These are phyloP conservation scores for Argyrosomus japonicus DNA, from an alignment of 2,113 vertebrate genomes.

Conservation along the genomic window DNA sequence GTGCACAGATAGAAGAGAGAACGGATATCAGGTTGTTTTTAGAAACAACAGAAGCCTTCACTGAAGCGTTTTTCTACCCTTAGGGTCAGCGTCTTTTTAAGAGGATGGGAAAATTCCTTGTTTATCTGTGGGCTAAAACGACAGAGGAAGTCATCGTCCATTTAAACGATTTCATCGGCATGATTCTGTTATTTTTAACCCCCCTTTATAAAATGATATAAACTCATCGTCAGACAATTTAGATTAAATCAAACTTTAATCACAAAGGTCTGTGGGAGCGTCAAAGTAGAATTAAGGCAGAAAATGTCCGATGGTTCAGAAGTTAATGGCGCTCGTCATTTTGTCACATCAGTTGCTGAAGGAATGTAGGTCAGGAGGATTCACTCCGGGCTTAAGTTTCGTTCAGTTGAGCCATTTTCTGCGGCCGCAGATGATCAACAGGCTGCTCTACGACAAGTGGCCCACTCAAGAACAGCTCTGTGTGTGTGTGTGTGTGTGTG, in stretches of 20 bases:
- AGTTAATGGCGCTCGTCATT: neutral
- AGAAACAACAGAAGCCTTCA: neutral
- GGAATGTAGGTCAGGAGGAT: slow-evolving; percentile 47
- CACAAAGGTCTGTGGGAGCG: neutral
- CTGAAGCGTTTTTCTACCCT: neutral
- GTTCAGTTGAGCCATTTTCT: slow-evolving; percentile 45
- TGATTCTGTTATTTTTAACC: neutral
- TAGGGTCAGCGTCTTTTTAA: neutral
- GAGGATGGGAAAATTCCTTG: slow-evolving; percentile 3
- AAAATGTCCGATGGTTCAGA: neutral
- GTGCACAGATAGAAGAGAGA: neutral
- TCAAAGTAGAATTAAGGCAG: neutral
- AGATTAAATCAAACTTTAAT: neutral
- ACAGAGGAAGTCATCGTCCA: slow-evolving; percentile 10
- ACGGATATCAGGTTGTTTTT: neutral
- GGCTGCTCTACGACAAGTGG: slow-evolving; percentile 64
- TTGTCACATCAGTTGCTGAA: neutral
- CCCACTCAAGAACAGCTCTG: slow-evolving; percentile 45
- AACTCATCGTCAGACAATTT: neutral
- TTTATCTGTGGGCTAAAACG: slow-evolving; percentile 35
- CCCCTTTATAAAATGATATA: slow-evolving; percentile 1
- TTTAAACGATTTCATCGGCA: slow-evolving; percentile 25
- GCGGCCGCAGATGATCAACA: slow-evolving; percentile 76
- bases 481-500: slow-evolving; percentile 38
- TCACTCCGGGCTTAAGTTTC: slow-evolving; percentile 12